phyloP scores from a whole-genome alignment of 2,888 invertebrate species.

The Chloromyia formosa region DNA sequence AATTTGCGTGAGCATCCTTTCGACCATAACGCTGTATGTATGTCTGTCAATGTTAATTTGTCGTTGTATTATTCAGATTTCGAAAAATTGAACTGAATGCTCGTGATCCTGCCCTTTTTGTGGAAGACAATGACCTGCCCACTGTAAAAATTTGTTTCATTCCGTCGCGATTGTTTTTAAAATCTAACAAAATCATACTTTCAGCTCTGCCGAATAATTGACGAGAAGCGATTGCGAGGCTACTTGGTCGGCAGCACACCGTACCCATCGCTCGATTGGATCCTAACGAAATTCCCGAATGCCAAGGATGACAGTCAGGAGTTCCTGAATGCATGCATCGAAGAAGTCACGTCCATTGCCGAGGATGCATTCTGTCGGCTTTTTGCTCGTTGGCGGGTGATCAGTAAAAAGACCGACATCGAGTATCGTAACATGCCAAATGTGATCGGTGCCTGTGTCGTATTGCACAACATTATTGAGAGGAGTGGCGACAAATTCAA shows the following conservation, averaged over 20 bases:
- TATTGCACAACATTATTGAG: conserved; percentile 60
- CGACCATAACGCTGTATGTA: not conserved
- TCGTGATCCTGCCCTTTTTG: conserved; percentile 53
- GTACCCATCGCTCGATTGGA: conserved; percentile 59
- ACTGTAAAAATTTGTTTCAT: conserved; percentile 45
- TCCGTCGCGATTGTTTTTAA: not conserved
- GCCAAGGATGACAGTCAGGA: conserved; percentile 57
- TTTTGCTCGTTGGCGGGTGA: conserved; percentile 60
- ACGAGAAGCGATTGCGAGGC: conserved; percentile 35
- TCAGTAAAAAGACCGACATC: conserved; percentile 57
- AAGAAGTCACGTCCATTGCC: conserved; percentile 57
- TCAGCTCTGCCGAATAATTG: conserved; percentile 40
- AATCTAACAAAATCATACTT: conserved; percentile 41
- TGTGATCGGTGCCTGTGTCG: conserved; percentile 59
- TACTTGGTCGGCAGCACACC: conserved; percentile 42
- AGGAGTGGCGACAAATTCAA: conserved; percentile 57
- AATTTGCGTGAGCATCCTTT: conserved; percentile 53
- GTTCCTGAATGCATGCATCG: conserved; percentile 59
- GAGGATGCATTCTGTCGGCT: conserved; percentile 59
- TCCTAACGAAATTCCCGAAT: conserved; percentile 57
- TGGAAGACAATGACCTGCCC: conserved; percentile 54
- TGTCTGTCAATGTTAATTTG: not conserved
- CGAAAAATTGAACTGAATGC: conserved; percentile 58
- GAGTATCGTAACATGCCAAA: conserved; percentile 58
- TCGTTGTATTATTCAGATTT: conserved; percentile 52